Evolutionary conservation across 1,140 invertebrate species (phyloP), one percentile per base, ranked within the genome.

Genomic region (Bombus soroeensis): DNA sequence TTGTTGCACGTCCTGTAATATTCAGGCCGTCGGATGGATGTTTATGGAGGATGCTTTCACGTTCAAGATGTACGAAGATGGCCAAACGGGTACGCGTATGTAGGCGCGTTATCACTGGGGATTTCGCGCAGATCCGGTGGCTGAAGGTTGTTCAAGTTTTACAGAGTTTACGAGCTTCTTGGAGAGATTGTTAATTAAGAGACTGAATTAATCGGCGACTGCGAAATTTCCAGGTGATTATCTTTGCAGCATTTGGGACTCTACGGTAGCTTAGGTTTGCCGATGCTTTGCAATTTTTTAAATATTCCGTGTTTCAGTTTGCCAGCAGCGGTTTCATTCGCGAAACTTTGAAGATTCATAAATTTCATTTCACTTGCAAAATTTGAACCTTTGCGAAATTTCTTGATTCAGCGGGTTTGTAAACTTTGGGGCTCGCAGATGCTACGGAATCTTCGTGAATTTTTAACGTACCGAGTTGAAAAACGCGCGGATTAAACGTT

Each of bases 1-100:
- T 77, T 76, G 47, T 76, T 77, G 18, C 47, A 37, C 43, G 47
- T 75, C 41, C 32, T 43, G 73, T 34, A 34, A 57, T 71, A 71
- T 71, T 71, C 70, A 32, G 8, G 28, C 18, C 15, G 28, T 8
- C 22, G 72, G 72, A 43, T 73, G 25, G 32, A 59, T 53, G 53
- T 15, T 28, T 28, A 41, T 8, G 13, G 37, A 41, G 25, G 12
- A 8, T 72, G 37, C n/a, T 70, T 12, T 2, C 22, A 3, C 34
- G 13, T 70, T 18, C n/a, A 3, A 70, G 32, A 68, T 34, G 18
- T 18, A 22, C n/a, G 18, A 34, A 9, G 22, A 34, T 32, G 32
- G 2, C 32, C 18, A 53, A 22, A 15, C 8, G n/a, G 2, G 15
- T 22, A 22, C 2, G 18, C 32, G 66, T 9, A 0, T 3, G n/a